Base-by-base conservation (phyloP, 2,797 vertebrate species). In the Dermochelys coriacea region DNA sequence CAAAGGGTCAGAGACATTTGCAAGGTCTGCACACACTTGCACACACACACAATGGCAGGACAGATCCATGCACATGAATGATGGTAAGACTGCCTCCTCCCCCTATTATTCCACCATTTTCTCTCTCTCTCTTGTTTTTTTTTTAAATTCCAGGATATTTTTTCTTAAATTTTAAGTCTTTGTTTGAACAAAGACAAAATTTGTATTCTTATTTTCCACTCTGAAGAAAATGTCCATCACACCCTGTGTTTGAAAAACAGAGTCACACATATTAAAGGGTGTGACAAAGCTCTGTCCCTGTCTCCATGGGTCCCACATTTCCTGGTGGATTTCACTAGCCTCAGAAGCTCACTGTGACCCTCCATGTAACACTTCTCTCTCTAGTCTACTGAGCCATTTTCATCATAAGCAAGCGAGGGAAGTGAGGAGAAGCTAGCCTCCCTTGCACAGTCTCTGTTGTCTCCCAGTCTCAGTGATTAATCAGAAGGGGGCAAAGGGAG, bases 21-120 rank as follows among this genome's bases (percentile, higher is more conserved):
- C 16, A 64, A 64, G 34, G 34, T 64, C 8, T 5, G 16, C 3
- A 18, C 14, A 34, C 7, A 3, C 29, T 6, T 61, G 31, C 4
- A 41, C 4, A 55, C 21, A 27, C 4, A 37, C 1, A 45, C 3
- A 50, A 77, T 64, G 78, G 1, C 9, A 8, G 29, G 74, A 29
- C 31, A 91, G 2, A 37, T 23, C 18, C 64, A 68, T 78, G 59
- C 25, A 34, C 15, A 94, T 57, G 61, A 61, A 79, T 37, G 6
- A 57, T 21, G 50, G 11, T 19, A 92, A 93, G 59, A 64, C 4
- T 50, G 4, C 9, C 31, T 19, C 77, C 31, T 54, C 7, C n/a
- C 79, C 23, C n/a, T 27, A 9, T 4, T 4, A 68, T 87, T 25
- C 21, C n/a, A 21, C 23, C 1, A 1, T 0, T 29, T 52, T 10